Percentiles rank a stretch among this genome's conserved stretches.
phyloP scores from a whole-genome alignment of 2,888 invertebrate genomes.

The Leucophenga maculata region DNA sequence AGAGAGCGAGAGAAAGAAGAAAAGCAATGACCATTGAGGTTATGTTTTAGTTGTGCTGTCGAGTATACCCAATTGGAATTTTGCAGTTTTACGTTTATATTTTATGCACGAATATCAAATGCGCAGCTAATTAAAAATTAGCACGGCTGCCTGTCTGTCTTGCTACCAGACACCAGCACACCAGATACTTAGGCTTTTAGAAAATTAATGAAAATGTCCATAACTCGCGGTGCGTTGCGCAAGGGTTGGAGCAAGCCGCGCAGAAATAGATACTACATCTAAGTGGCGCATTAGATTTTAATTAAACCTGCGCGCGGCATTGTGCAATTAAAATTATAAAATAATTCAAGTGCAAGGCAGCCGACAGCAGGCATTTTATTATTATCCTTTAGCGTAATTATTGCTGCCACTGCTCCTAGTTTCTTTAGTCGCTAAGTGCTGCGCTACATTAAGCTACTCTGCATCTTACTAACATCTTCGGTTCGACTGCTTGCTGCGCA shows the following conservation, averaged over 20 bases:
- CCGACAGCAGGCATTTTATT: conserved; percentile 47
- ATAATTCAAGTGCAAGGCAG: conserved; percentile 20
- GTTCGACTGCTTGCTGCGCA: conserved; percentile 12
- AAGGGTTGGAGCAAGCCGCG: neutral
- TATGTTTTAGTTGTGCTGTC: neutral
- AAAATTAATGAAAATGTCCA: conserved; percentile 5
- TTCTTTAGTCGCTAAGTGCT: neutral
- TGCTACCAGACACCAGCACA: conserved; percentile 32
- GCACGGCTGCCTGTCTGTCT: conserved; percentile 42
- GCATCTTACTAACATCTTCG: neutral
- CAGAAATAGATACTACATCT: neutral
- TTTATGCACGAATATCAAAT: conserved; percentile 51
- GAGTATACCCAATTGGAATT: neutral
- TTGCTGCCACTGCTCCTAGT: neutral
- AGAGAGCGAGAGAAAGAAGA: neutral
- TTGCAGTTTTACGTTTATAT: neutral
- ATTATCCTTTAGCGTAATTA: conserved; percentile 5
- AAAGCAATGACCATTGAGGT: neutral
- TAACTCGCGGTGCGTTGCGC: conserved; percentile 3
- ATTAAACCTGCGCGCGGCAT: conserved; percentile 54
- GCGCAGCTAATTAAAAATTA: conserved; percentile 64
- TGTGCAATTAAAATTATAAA: conserved; percentile 57
- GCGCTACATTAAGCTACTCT: neutral
- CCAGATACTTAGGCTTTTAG: conserved; percentile 39
- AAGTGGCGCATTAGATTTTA: conserved; percentile 44